phyloP scores from a whole-genome alignment of 2,797 vertebrate species.

The Crocidura indochinensis region DNA sequence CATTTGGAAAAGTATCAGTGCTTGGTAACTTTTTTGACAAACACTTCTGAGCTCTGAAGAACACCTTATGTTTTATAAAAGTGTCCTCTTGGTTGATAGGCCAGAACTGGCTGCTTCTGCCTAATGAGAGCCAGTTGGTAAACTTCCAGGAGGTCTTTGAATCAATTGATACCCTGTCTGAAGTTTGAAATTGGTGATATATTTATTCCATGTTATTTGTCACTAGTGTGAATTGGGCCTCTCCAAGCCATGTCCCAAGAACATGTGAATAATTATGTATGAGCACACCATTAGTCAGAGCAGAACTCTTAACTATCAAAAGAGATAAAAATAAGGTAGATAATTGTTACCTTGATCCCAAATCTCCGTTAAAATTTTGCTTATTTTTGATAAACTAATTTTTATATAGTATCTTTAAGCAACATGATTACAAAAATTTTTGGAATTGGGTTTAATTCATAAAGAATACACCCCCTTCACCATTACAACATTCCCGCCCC shows the following conservation, averaged over 20 bases:
- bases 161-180: no score
- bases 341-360: neutral
- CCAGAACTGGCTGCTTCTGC: neutral
- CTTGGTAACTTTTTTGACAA: neutral
- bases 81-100: neutral
- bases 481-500: no score
- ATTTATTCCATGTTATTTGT: neutral
- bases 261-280: neutral
- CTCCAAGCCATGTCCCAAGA: rapidly evolving
- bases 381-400: no score
- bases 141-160: neutral
- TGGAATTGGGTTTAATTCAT: no score
- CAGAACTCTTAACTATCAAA: neutral
- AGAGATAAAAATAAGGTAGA: neutral
- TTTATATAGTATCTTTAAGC: no score
- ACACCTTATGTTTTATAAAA: neutral
- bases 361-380: neutral
- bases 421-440: no score
- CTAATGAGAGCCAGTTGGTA: neutral
- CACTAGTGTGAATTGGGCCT: neutral
- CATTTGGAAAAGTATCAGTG: neutral
- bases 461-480: no score
- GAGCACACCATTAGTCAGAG: neutral
- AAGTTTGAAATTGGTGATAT: neutral
- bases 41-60: neutral